Percentiles rank a stretch among this genome's conserved stretches.
Conservation (phyloP, 2,888 invertebrate genomes). For the Myathropa florea region DNA sequence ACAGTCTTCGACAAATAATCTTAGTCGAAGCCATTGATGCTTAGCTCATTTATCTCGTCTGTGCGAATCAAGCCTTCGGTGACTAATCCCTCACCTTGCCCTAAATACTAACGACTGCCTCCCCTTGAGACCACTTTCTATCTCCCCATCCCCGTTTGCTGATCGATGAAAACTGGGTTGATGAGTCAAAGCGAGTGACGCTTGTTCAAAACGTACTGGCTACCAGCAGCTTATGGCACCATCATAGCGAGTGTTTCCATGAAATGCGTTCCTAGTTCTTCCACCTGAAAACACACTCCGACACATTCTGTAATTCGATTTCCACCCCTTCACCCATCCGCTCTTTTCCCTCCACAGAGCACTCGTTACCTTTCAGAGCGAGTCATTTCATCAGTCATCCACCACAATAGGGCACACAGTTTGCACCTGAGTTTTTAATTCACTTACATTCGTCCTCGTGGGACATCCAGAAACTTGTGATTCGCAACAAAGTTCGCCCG, state of each 20-base stretch:
- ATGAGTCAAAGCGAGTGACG: background rate
- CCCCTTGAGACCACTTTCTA: too few relatives aligned
- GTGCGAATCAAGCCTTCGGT: too few relatives aligned
- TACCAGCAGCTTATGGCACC: background rate
- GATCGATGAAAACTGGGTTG: background rate
- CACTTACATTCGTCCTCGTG: constrained; percentile 1
- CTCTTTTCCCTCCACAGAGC: background rate
- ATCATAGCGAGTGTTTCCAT: background rate
- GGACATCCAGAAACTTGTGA: constrained; percentile 8
- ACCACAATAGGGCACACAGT: background rate
- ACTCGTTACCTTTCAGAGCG: background rate
- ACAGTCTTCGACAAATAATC: too few relatives aligned
- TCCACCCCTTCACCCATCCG: background rate
- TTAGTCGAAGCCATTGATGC: too few relatives aligned
- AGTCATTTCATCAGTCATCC: background rate
- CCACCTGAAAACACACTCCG: background rate
- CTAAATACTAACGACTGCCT: too few relatives aligned
- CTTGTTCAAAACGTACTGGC: background rate
- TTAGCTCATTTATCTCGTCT: too few relatives aligned
- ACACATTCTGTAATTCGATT: background rate
- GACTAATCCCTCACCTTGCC: too few relatives aligned
- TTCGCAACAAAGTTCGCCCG: constrained; percentile 13
- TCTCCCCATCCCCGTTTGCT: too few relatives aligned
- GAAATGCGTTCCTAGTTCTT: background rate
- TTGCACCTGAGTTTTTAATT: constrained; percentile 6